Evolutionary conservation across 2,888 invertebrate genomes (phyloP).

Genomic region (Apantesis nais): DNA sequence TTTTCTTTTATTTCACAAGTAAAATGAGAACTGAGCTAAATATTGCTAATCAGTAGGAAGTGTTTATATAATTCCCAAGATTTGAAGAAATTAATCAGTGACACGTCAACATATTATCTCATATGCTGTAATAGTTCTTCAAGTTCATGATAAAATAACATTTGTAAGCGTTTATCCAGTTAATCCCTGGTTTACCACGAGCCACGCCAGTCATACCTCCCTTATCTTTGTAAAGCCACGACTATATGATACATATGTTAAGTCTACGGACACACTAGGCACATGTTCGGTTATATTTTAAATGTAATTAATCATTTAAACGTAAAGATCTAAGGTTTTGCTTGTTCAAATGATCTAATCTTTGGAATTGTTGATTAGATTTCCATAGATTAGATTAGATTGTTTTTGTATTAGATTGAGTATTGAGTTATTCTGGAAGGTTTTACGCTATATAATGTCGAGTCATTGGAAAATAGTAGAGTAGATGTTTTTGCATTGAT

Average conservation of each 20-base stretch:
- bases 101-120: conserved; percentile 7
- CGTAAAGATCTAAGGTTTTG: too few species aligned
- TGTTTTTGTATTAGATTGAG: too few species aligned
- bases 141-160: not conserved
- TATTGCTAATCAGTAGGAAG: not conserved
- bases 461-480: too few species aligned
- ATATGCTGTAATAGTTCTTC: not conserved
- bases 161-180: conserved; percentile 3
- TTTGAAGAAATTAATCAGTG: not conserved
- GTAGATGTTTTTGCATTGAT: too few species aligned
- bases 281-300: not conserved
- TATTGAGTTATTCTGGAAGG: too few species aligned
- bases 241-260: not conserved
- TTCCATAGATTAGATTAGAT: too few species aligned
- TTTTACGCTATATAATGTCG: too few species aligned
- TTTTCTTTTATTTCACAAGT: too few species aligned
- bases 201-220: not conserved
- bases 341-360: too few species aligned
- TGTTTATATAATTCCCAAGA: not conserved
- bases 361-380: not conserved
- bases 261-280: not conserved
- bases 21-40: not conserved
- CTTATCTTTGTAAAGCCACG: conserved; percentile 4
- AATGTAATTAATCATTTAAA: not conserved
- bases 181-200: conserved; percentile 10